Percentiles rank a stretch among this genome's conserved stretches.
phyloP scores from a whole-genome alignment of 2,797 vertebrate genomes.

The Rhinoraja longicauda region DNA sequence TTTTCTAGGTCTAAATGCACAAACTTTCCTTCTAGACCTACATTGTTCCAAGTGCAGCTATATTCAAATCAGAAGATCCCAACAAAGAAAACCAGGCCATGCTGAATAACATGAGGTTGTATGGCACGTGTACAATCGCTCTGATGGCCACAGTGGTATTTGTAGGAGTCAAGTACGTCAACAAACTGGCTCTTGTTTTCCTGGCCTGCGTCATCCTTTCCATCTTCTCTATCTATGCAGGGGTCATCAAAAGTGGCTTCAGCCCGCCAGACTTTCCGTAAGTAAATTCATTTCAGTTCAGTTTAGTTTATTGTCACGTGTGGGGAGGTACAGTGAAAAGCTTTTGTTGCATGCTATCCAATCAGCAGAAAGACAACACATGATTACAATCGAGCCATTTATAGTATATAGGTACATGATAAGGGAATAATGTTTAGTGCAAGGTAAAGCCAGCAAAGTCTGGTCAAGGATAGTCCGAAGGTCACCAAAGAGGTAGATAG shows the following conservation, averaged over 20 bases:
- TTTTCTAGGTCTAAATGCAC: neutral
- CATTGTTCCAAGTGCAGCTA: conserved; percentile 81
- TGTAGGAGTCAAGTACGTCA: conserved; percentile 93
- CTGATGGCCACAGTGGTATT: conserved; percentile 88
- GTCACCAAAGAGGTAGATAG: too few species aligned
- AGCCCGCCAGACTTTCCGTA: conserved; percentile 82
- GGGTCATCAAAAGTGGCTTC: conserved; percentile 87
- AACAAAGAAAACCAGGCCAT: conserved; percentile 56
- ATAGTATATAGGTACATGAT: too few species aligned
- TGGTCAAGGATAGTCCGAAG: too few species aligned
- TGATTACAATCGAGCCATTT: too few species aligned
- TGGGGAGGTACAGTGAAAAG: too few species aligned
- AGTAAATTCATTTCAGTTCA: conserved; percentile 48
- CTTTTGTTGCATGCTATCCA: too few species aligned
- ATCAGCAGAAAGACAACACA: too few species aligned
- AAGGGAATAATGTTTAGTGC: too few species aligned
- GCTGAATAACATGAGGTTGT: conserved; percentile 91
- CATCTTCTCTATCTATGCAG: conserved; percentile 89
- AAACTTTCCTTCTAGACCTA: conserved; percentile 71
- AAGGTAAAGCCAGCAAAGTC: too few species aligned
- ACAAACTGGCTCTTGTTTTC: conserved; percentile 90
- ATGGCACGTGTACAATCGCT: conserved; percentile 76
- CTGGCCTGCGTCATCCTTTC: conserved; percentile 90
- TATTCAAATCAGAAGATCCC: conserved; percentile 62
- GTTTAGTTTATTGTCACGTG: too few species aligned